Evolutionary conservation across 2,888 invertebrate species (phyloP).

Genomic region (Lordiphosa andalusiaca): DNA sequence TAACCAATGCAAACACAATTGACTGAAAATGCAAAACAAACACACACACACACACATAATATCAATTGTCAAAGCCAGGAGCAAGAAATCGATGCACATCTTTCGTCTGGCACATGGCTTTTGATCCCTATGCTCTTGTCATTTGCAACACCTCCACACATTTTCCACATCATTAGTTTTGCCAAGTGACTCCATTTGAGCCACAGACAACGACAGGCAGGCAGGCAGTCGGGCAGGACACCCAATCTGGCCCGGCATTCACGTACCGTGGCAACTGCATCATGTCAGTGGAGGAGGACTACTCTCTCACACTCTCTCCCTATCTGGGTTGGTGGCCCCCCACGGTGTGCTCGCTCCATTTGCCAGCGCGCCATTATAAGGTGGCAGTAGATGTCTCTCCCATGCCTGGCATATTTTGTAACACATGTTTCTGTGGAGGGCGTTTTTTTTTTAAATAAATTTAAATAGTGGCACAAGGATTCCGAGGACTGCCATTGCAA

Average conservation of each 20-base stretch:
- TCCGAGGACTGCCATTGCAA: not conserved
- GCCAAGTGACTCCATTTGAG: conserved; percentile 72
- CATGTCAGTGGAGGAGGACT: conserved; percentile 25
- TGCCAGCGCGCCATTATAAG: conserved; percentile 49
- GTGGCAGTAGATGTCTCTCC: conserved; percentile 34
- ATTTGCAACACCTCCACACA: conserved; percentile 58
- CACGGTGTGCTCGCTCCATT: conserved; percentile 63
- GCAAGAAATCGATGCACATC: conserved; percentile 40
- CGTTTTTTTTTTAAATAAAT: conserved; percentile 52
- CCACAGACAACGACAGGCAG: conserved; percentile 43
- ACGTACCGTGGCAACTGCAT: conserved; percentile 29
- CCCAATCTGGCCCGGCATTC: conserved; percentile 29
- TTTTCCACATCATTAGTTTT: conserved; percentile 77
- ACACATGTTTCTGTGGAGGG: conserved; percentile 25
- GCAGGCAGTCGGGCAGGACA: conserved; percentile 33
- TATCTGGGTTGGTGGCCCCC: conserved; percentile 6
- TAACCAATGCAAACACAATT: conserved; percentile 29
- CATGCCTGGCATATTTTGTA: conserved; percentile 21
- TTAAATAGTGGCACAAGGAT: conserved; percentile 55
- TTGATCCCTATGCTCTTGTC: conserved; percentile 40
- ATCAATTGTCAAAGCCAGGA: conserved; percentile 51
- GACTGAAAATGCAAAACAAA: conserved; percentile 48
- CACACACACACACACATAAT: conserved; percentile 31
- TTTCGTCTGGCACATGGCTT: conserved; percentile 38
- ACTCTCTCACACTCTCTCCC: too few species aligned